Percentiles rank a stretch among this genome's conserved stretches.
These are phyloP conservation scores for Notolepis coatsorum DNA, from an alignment of 2,797 vertebrate species.

Conservation along the genomic window DNA sequence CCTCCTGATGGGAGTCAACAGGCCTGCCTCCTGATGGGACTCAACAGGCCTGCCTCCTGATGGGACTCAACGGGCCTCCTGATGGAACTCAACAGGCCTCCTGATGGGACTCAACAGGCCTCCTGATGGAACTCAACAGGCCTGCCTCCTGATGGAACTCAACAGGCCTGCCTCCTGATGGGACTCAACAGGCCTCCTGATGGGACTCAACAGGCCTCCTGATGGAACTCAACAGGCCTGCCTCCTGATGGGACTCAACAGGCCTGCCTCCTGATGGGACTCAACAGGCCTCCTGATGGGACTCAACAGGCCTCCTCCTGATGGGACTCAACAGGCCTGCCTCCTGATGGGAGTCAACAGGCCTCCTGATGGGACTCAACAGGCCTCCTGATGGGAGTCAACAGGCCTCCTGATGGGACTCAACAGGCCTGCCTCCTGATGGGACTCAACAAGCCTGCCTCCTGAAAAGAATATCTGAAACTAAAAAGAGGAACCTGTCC, in stretches of 20 bases:
- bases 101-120: background rate
- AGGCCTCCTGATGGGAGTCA: background rate
- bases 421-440: background rate
- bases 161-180: too few species aligned
- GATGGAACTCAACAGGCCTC: background rate
- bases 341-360: background rate
- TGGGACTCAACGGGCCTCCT: background rate
- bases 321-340: background rate
- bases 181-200: background rate
- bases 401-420: too few species aligned
- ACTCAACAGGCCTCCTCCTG: too few species aligned
- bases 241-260: background rate
- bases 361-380: too few species aligned
- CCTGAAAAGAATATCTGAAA: constrained; percentile 5
- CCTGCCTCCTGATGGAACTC: background rate
- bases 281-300: background rate
- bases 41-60: background rate
- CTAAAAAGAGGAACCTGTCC: constrained; percentile 53
- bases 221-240: background rate
- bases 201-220: background rate
- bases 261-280: too few species aligned
- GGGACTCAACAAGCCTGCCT: constrained; percentile 2
- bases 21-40: too few species aligned
- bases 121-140: background rate
- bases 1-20: background rate